phyloP scores from a whole-genome alignment of 2,797 vertebrate genomes.

The Neopelma chrysocephalum region DNA sequence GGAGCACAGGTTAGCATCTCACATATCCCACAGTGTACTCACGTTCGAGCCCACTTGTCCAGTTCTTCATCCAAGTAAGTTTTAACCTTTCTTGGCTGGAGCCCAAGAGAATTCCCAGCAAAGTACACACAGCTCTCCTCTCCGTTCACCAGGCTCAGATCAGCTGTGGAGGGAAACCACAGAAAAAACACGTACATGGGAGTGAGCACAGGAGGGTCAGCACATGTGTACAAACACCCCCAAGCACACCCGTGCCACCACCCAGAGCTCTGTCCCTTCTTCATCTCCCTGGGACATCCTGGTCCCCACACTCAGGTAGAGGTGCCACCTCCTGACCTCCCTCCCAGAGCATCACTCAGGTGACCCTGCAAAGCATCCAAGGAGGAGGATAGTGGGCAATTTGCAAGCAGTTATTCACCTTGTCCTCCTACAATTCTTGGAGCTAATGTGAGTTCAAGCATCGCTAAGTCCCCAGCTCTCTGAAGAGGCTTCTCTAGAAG shows the following conservation, averaged over 20 bases:
- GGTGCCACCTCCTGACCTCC: background rate
- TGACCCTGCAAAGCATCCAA: background rate
- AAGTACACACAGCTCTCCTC: constrained; percentile 87
- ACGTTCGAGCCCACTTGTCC: constrained; percentile 93
- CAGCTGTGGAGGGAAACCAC: constrained; percentile 73
- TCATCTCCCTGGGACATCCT: fast-evolving
- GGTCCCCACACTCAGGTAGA: fast-evolving
- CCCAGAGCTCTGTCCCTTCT: background rate
- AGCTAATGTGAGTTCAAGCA: background rate
- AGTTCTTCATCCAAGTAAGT: constrained; percentile 89
- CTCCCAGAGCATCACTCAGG: background rate
- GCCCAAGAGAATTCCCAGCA: constrained; percentile 89
- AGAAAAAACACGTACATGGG: fast-evolving
- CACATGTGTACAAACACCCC: too few relatives aligned
- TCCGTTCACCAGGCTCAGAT: constrained; percentile 80
- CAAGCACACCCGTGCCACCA: fast-evolving
- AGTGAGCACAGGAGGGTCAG: background rate
- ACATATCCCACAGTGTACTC: constrained; percentile 2
- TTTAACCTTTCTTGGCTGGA: constrained; percentile 86
- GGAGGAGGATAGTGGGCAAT: background rate
- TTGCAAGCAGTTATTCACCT: background rate
- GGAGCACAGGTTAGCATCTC: background rate
- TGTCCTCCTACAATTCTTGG: background rate
- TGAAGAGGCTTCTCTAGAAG: background rate
- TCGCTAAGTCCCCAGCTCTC: background rate